Conservation (phyloP, 2,888 invertebrate genomes). For the Pandemis heparana region DNA sequence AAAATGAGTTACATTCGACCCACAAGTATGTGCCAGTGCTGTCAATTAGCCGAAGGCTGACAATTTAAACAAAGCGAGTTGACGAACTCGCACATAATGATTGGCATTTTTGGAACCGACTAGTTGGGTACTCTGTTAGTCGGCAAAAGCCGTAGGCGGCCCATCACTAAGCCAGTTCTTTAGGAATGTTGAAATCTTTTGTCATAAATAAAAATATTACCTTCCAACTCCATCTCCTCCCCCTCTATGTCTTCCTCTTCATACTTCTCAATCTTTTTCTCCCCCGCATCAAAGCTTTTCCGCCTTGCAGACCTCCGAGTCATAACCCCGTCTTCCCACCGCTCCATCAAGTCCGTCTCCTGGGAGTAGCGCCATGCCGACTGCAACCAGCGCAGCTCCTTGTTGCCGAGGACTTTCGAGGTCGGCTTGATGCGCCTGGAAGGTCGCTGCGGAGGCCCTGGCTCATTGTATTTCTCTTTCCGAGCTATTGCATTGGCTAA, state of each 20-base stretch:
- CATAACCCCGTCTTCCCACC: conserved; percentile 72
- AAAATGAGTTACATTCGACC: too few relatives aligned
- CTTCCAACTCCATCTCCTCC: conserved; percentile 37
- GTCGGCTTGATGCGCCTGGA: conserved; percentile 88
- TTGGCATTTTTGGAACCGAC: too few relatives aligned
- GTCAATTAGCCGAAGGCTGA: too few relatives aligned
- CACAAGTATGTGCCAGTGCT: too few relatives aligned
- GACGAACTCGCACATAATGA: too few relatives aligned
- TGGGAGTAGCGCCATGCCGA: conserved; percentile 64
- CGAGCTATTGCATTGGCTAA: conserved; percentile 90
- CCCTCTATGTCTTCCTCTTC: conserved; percentile 37
- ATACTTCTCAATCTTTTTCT: conserved; percentile 28
- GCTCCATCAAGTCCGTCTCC: conserved; percentile 66
- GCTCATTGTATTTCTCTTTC: conserved; percentile 89
- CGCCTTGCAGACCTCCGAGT: conserved; percentile 69
- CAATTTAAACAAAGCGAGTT: too few relatives aligned
- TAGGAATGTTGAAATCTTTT: background rate
- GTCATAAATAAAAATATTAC: conserved; percentile 1
- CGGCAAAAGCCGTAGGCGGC: too few relatives aligned
- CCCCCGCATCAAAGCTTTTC: conserved; percentile 49
- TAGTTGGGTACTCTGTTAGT: too few relatives aligned
- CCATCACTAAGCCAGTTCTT: too few relatives aligned
- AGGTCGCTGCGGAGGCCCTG: conserved; percentile 63
- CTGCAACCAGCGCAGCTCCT: conserved; percentile 86
- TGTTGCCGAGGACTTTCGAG: conserved; percentile 88